Conservation (phyloP, 2,888 invertebrate genomes). For the Amphipoea oculea region DNA sequence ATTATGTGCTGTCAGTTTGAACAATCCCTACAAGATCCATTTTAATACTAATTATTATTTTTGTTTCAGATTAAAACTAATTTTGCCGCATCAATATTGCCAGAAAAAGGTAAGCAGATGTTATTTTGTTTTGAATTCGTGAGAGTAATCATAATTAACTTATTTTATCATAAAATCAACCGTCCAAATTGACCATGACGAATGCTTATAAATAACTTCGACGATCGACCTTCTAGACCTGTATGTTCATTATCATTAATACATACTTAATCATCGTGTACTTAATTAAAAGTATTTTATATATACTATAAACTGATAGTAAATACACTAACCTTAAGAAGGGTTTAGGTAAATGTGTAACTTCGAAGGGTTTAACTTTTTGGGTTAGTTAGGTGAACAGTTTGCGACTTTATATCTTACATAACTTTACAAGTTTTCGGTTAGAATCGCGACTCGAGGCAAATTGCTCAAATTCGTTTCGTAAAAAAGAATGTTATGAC, state of each 20-base stretch:
- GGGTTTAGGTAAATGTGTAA: neutral
- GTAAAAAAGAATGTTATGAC: constrained; percentile 61
- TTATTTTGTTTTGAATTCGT: neutral
- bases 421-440: constrained; percentile 39
- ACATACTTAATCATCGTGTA: constrained; percentile 30
- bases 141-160: neutral
- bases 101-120: constrained; percentile 41
- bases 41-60: constrained; percentile 15
- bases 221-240: constrained; percentile 43
- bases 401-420: constrained; percentile 15
- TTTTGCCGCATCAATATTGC: constrained; percentile 14
- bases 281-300: constrained; percentile 18
- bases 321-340: constrained; percentile 21
- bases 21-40: neutral
- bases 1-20: neutral
- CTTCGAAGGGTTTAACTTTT: constrained; percentile 5
- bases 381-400: constrained; percentile 2
- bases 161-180: constrained; percentile 15
- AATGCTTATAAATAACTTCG: constrained; percentile 27
- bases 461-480: constrained; percentile 58
- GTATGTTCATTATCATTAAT: constrained; percentile 45
- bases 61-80: constrained; percentile 52
- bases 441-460: constrained; percentile 35
- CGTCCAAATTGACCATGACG: constrained; percentile 32
- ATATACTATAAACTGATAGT: neutral